Evolutionary conservation across 92 coral and sea anemone genomes (phyloP), one percentile per base, ranked within the genome.

Genomic region (Parazoanthus atlanticus): DNA sequence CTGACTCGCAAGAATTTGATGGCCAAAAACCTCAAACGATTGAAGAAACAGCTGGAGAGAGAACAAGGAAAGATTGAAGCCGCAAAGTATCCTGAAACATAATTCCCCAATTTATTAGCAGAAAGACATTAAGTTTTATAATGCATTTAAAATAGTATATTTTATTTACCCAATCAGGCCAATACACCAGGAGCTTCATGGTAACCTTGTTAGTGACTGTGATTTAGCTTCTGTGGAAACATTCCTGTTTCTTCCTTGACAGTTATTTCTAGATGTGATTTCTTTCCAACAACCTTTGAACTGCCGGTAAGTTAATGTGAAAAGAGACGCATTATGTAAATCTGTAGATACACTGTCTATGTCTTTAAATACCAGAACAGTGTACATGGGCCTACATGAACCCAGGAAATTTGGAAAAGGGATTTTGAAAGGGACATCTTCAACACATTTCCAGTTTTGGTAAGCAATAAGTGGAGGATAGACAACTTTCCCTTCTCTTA

Each of bases 241-340:
- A 32, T 2, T 13, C 58, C 49, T 46, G 49, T 49, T 29, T 56
- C n/a, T 66, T 93, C 93, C 91, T 93, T 93, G 38, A 91, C 88
- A 54, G 25, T 46, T n/a, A 25, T 49, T 49, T 6, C 10, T 21
- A 96, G 98, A 86, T 96, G 98, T 91, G 99, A 96, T 80, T 96
- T 96, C 87, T 96, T 93, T 58, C 99, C 99, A 80, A 95, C 98
- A 64, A 93, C 98, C 15, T 96, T 95, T 91, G 99, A 96, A 84
- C 83, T 96, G 33, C 99, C 99, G 0, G 99, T 96, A 91, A 93
- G 98, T 89, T 29, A 41, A 13, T 17, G 33, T 19, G 21, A 36
- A 21, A 26, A 26, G 10, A 31, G 56, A 1, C 19, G 21, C 31
- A 6, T 1, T 34, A 66, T 38, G 9, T 54, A 66, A 0, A 58